Percentiles rank a stretch among this genome's conserved stretches.
phyloP scores from a whole-genome alignment of 2,888 invertebrate species.

The Dryobota labecula region DNA sequence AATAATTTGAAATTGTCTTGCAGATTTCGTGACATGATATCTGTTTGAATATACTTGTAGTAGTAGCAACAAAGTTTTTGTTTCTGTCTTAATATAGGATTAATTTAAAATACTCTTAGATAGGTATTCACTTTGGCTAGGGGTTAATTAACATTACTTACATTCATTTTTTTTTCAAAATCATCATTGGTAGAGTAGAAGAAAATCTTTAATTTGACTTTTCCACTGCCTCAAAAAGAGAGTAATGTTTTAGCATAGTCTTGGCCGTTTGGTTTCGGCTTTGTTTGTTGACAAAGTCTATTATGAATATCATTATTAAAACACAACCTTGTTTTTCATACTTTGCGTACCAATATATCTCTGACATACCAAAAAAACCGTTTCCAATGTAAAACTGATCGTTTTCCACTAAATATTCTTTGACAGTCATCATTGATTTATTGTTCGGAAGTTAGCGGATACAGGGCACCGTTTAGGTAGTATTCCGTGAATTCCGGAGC shows the following conservation, averaged over 20 bases:
- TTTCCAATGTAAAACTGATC: neutral
- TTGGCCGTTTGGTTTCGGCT: neutral
- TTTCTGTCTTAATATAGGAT: neutral
- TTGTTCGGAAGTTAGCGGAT: slow-evolving; percentile 10
- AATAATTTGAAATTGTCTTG: slow-evolving; percentile 16
- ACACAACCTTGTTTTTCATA: neutral
- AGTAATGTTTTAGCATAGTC: neutral
- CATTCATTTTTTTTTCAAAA: neutral
- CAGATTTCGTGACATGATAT: slow-evolving; percentile 22
- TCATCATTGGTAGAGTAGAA: neutral
- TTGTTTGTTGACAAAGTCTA: neutral
- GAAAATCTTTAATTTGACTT: neutral
- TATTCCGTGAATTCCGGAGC: slow-evolving; percentile 44
- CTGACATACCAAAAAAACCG: neutral
- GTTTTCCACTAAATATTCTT: slow-evolving; percentile 26
- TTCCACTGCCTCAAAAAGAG: neutral
- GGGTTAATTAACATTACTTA: too few species aligned
- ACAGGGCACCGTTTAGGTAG: slow-evolving; percentile 39
- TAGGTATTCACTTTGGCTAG: neutral
- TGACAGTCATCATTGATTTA: slow-evolving; percentile 36
- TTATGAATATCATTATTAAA: neutral
- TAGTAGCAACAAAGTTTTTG: neutral
- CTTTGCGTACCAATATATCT: neutral
- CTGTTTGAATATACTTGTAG: slow-evolving; percentile 4
- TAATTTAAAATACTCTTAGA: neutral